Evolutionary conservation across 2,797 vertebrate species (phyloP).

Genomic region (Luscinia luscinia): DNA sequence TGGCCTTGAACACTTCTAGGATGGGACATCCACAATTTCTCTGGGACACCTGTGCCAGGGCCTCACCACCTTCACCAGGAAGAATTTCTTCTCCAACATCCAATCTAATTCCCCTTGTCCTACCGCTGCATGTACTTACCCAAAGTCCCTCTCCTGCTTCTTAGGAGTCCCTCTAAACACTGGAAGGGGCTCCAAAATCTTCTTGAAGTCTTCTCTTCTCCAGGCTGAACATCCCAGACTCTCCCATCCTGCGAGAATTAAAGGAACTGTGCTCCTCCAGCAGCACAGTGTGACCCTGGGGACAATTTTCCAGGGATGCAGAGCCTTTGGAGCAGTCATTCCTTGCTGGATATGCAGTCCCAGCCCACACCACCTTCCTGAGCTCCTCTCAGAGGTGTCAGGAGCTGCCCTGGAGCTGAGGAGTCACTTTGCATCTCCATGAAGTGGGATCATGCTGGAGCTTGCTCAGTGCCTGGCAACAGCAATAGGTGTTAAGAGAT

Average conservation of each 20-base stretch:
- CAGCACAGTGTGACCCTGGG: accelerated
- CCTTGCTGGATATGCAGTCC: not conserved
- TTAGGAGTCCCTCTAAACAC: not conserved
- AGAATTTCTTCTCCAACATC: not conserved
- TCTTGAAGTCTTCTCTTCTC: not conserved
- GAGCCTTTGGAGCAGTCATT: not conserved
- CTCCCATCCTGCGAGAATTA: not conserved
- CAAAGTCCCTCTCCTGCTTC: not conserved
- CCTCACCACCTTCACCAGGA: not conserved
- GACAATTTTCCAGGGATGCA: not conserved
- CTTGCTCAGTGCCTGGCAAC: constrained; percentile 49
- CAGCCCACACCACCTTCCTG: not conserved
- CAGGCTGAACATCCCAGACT: accelerated
- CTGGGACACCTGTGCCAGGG: accelerated
- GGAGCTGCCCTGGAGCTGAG: not conserved
- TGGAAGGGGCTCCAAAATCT: not conserved
- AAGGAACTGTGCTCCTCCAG: not conserved
- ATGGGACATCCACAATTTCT: accelerated
- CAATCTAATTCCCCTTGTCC: not conserved
- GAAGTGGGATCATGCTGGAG: not conserved
- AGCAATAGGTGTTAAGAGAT: not conserved
- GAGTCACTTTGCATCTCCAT: constrained; percentile 9
- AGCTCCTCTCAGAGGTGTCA: not conserved
- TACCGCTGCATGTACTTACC: accelerated
- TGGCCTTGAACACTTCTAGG: accelerated